These are phyloP conservation scores for Hypothenemus hampei DNA, from an alignment of 1,140 invertebrate genomes.

Conservation along the genomic window DNA sequence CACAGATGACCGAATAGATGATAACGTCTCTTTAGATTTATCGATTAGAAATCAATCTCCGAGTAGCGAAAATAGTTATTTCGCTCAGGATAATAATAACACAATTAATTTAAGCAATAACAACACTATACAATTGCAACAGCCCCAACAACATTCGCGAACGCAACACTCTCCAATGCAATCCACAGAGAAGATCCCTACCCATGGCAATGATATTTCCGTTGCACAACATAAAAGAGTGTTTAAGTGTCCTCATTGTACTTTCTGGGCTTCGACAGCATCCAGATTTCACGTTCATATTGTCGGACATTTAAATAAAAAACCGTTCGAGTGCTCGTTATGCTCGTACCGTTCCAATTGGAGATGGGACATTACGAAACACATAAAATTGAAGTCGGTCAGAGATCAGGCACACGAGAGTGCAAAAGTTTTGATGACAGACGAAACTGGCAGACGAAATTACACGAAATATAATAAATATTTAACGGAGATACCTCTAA, in stretches of 20 bases:
- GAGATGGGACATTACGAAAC: constrained; percentile 95
- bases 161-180: constrained; percentile 21
- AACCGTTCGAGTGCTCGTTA: constrained; percentile 91
- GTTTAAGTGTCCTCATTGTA: constrained; percentile 85
- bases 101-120: constrained; percentile 16
- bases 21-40: constrained; percentile 38
- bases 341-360: constrained; percentile 92
- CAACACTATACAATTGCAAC: too few relatives aligned
- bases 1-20: constrained; percentile 37
- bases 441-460: constrained; percentile 84
- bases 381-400: constrained; percentile 83
- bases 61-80: constrained; percentile 38
- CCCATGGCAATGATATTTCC: constrained; percentile 44
- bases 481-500: constrained; percentile 62
- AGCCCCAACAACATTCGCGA: too few relatives aligned
- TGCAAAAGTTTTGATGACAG: constrained; percentile 81
- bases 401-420: constrained; percentile 72
- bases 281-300: constrained; percentile 90
- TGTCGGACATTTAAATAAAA: constrained; percentile 85
- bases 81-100: constrained; percentile 28
- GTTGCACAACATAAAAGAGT: constrained; percentile 51
- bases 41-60: constrained; percentile 43
- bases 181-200: constrained; percentile 42
- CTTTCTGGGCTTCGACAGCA: constrained; percentile 86
- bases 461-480: constrained; percentile 91